phyloP scores from a whole-genome alignment of 2,113 vertebrate genomes.

The Notothenia rossii region DNA sequence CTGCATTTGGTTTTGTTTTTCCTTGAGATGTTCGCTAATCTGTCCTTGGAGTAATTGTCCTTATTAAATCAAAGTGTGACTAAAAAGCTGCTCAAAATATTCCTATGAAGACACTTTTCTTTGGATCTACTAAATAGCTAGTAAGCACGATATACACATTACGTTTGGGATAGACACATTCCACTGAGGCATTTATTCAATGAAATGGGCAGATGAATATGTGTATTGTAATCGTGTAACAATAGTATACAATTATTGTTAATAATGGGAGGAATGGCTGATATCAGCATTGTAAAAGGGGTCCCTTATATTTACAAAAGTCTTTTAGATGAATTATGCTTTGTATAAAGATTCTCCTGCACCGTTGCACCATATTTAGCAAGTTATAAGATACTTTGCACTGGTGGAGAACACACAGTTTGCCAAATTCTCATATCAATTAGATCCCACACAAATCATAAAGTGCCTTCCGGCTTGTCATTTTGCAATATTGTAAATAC shows the following conservation, averaged over 20 bases:
- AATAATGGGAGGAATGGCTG: constrained; percentile 10
- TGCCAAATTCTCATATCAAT: constrained; percentile 53
- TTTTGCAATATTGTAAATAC: constrained; percentile 68
- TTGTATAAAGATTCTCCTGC: constrained; percentile 22
- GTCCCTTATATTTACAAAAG: constrained; percentile 20
- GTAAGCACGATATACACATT: constrained; percentile 18
- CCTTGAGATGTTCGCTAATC: constrained; percentile 21
- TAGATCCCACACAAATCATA: constrained; percentile 62
- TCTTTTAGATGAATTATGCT: constrained; percentile 2
- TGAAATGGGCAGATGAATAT: background rate
- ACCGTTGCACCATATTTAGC: constrained; percentile 42
- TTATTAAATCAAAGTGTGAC: constrained; percentile 35
- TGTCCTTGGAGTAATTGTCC: constrained; percentile 35
- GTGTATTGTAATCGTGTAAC: constrained; percentile 10
- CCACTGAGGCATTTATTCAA: constrained; percentile 1
- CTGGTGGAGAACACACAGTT: constrained; percentile 25
- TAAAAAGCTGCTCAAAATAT: constrained; percentile 38
- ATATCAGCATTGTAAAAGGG: constrained; percentile 32
- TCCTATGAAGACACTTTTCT: constrained; percentile 28
- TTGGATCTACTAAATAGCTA: constrained; percentile 13
- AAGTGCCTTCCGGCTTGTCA: constrained; percentile 81
- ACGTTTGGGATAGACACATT: constrained; percentile 11
- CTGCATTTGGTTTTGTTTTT: constrained; percentile 29
- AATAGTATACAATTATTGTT: background rate
- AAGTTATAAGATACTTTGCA: constrained; percentile 25